Conservation (phyloP, 1,140 invertebrate species). For the Tetraneura akinire region DNA sequence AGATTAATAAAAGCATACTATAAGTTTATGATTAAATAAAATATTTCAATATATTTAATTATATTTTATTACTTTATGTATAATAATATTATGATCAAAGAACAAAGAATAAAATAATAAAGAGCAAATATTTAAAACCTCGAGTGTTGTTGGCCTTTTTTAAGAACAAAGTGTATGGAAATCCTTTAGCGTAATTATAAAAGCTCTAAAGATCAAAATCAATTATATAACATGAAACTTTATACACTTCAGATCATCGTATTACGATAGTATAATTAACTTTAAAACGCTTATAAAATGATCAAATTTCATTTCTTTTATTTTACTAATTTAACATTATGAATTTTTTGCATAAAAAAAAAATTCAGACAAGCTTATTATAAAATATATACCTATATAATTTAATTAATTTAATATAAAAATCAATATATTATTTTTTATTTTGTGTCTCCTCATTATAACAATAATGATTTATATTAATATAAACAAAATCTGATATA, state of each 20-base stretch:
- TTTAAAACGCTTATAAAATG: conserved; percentile 9
- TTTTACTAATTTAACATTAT: no score
- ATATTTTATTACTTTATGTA: neutral
- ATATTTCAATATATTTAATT: neutral
- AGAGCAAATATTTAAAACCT: neutral
- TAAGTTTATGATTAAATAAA: no score
- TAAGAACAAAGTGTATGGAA: conserved; percentile 23
- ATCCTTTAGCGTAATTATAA: conserved; percentile 1
- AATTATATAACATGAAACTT: neutral
- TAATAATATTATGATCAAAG: neutral
- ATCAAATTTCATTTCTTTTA: conserved; percentile 5
- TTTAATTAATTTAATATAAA: no score
- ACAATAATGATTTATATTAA: no score
- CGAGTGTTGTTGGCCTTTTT: conserved; percentile 18
- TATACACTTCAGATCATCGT: neutral
- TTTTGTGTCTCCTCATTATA: no score
- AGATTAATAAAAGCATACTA: no score
- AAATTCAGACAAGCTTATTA: no score
- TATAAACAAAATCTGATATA: no score
- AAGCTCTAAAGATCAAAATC: conserved; percentile 15
- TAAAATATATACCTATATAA: no score
- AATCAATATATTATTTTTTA: no score
- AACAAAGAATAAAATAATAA: neutral
- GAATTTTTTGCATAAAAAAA: no score
- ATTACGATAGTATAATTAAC: neutral